These are phyloP conservation scores for Ornithoptera priamus DNA, from an alignment of 2,888 invertebrate species.

Conservation along the genomic window DNA sequence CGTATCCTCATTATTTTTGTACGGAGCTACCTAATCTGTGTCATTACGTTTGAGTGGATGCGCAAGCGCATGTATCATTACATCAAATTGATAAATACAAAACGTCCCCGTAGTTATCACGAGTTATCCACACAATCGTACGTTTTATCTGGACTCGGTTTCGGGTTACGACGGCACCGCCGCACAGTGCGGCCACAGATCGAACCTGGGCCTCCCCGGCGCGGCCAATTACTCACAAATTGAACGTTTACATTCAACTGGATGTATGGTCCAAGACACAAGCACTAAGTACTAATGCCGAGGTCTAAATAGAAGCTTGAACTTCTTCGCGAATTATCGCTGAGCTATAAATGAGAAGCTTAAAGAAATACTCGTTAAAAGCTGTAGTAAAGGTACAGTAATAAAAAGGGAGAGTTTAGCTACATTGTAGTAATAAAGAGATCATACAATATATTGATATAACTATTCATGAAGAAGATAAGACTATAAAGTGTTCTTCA, in stretches of 20 bases:
- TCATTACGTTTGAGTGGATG: conserved; percentile 45
- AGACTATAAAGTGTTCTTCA: too few relatives aligned
- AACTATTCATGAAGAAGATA: too few relatives aligned
- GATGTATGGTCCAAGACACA: conserved; percentile 34
- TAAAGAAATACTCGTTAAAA: too few relatives aligned
- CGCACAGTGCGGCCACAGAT: conserved; percentile 38
- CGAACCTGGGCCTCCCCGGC: conserved; percentile 54
- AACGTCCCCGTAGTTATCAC: conserved; percentile 12
- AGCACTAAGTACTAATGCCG: background rate
- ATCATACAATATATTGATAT: too few relatives aligned
- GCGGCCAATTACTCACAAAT: conserved; percentile 68
- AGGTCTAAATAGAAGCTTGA: too few relatives aligned
- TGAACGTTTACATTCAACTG: conserved; percentile 64
- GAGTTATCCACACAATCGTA: conserved; percentile 7
- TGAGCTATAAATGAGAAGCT: too few relatives aligned
- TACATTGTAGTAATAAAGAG: too few relatives aligned
- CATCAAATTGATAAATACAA: conserved; percentile 64
- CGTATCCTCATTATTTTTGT: conserved; percentile 35
- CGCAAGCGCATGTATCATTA: conserved; percentile 55
- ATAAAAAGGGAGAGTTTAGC: too few relatives aligned
- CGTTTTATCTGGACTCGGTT: conserved; percentile 39
- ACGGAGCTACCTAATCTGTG: conserved; percentile 52
- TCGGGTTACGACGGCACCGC: conserved; percentile 54
- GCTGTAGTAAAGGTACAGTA: too few relatives aligned
- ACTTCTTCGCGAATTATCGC: too few relatives aligned